Evolutionary conservation across 1,140 invertebrate genomes (phyloP), one percentile per base, ranked within the genome.

Genomic region (Drosophila pachea): DNA sequence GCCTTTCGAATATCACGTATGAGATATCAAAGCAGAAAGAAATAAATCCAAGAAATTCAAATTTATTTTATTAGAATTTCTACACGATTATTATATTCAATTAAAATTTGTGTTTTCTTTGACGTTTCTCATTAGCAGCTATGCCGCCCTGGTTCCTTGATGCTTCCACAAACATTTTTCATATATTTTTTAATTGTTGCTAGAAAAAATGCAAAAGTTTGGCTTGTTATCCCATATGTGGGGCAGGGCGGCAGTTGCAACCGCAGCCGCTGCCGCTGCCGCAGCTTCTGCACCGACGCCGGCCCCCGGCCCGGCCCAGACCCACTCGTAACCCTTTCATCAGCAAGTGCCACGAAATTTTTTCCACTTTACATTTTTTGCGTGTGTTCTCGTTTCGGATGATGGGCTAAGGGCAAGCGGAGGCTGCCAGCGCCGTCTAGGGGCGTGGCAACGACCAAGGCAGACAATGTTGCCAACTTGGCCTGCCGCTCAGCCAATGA

Each of bases 301-400:
- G 48, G 42, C 40, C 48, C 33, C 29, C 11, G 22, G 1, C 22
- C 22, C 22, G 6, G 40, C 40, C n/a, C n/a, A n/a, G 14, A 43
- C 14, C 40, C 40, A 14, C 40, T 43, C 14, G 40, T 14, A 43
- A 16, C 64, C 22, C 45, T 33, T 68, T 48, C 59, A 54, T 32
- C 64, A 29, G 59, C 67, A 69, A 83, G 76, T 84, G 79, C 66
- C 69, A 86, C 74, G 70, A 82, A 83, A 63, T 68, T 62, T 73
- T 76, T 59, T 75, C 72, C 76, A 84, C 81, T 83, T 83, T 78
- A 83, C 75, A 84, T 83, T 78, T 83, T 83, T 83, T 83, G 78
- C 78, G 78, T 83, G 78, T 76, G 71, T 73, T 73, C 60, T 73
- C 64, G 70, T 74, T 72, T 67, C 58, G 69, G 54, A 33, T 62